Percentiles rank a stretch among this genome's conserved stretches.
Evolutionary conservation across 2,888 invertebrate genomes (phyloP).

Genomic region (Pherbina coryleti): DNA sequence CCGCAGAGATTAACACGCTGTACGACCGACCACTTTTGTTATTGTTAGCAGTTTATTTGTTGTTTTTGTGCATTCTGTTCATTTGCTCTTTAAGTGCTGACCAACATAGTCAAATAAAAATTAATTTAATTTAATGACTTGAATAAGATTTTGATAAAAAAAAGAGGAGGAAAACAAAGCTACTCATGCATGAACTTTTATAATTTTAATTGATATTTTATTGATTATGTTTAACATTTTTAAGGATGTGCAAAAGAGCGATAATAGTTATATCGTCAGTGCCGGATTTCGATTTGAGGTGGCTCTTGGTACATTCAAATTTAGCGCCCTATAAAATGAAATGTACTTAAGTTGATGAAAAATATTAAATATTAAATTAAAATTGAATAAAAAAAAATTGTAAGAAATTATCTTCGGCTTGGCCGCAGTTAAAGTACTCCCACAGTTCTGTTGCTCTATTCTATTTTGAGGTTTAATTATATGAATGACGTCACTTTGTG

Average conservation of each 20-base stretch:
- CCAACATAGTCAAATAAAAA: not conserved
- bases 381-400: too few relatives aligned
- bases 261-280: too few relatives aligned
- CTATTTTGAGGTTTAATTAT: too few relatives aligned
- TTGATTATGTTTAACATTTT: not conserved
- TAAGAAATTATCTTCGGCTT: too few relatives aligned
- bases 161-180: not conserved
- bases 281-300: too few relatives aligned
- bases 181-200: conserved; percentile 8
- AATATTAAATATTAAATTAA: too few relatives aligned
- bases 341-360: too few relatives aligned
- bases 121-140: conserved; percentile 19
- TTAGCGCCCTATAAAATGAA: too few relatives aligned
- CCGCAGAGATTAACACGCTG: conserved; percentile 33
- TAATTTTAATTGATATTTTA: conserved; percentile 17
- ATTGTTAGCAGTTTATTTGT: conserved; percentile 20
- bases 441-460: too few relatives aligned
- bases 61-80: conserved; percentile 19
- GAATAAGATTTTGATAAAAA: not conserved
- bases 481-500: too few relatives aligned
- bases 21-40: conserved; percentile 6
- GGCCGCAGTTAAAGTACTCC: too few relatives aligned
- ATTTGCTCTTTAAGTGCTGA: conserved; percentile 13
- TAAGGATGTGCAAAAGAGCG: not conserved
- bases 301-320: too few relatives aligned